phyloP scores from a whole-genome alignment of 2,113 vertebrate species.

The Taxidea taxus region DNA sequence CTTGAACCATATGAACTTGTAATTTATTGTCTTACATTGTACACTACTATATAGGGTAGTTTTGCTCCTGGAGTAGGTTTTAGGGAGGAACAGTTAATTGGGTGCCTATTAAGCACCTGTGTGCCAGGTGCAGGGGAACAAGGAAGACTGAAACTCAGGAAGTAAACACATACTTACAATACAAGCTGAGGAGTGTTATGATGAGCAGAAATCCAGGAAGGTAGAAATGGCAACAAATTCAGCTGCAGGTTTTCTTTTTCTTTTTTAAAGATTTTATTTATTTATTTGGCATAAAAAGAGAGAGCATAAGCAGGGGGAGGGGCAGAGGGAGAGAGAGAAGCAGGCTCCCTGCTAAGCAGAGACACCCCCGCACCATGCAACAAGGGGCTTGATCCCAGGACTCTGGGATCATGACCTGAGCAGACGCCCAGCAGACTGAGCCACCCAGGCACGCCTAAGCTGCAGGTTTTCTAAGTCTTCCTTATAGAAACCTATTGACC shows the following conservation, averaged over 20 bases:
- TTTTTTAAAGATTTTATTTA: background rate
- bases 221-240: background rate
- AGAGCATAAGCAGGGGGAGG: too few species aligned
- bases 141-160: background rate
- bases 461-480: background rate
- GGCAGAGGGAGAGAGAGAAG: too few species aligned
- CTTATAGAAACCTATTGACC: background rate
- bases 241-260: background rate
- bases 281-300: too few species aligned
- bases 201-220: background rate
- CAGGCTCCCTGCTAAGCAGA: too few species aligned
- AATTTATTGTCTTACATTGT: background rate
- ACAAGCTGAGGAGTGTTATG: background rate
- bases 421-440: too few species aligned
- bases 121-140: background rate
- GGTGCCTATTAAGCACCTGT: constrained; percentile 25
- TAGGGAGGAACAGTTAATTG: background rate
- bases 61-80: constrained; percentile 22
- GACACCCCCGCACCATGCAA: too few species aligned
- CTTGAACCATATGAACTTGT: background rate
- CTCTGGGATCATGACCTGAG: too few species aligned
- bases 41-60: background rate
- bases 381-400: too few species aligned
- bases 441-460: too few species aligned
- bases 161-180: constrained; percentile 16